Conservation (phyloP, 2,888 invertebrate genomes). For the Polylopha cassiicola region DNA sequence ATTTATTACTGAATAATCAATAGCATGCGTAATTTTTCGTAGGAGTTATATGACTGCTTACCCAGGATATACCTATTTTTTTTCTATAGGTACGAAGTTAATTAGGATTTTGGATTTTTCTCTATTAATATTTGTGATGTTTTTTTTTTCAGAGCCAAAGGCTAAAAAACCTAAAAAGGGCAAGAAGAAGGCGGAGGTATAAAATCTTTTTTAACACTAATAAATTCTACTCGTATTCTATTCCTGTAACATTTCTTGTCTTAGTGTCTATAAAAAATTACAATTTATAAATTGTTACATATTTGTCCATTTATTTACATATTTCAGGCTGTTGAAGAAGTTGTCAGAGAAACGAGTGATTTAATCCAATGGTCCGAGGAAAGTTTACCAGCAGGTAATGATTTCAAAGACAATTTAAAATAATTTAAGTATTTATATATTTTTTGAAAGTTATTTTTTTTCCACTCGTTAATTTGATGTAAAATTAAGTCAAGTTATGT, state of each 20-base stretch:
- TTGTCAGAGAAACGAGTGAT: conserved; percentile 36
- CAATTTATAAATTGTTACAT: too few species aligned
- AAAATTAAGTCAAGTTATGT: too few species aligned
- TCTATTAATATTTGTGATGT: neutral
- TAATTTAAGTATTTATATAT: neutral
- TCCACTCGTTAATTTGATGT: too few species aligned
- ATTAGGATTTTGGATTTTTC: too few species aligned
- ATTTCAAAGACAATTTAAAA: neutral
- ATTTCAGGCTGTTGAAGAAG: conserved; percentile 31
- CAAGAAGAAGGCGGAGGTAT: conserved; percentile 40
- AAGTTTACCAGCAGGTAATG: conserved; percentile 40
- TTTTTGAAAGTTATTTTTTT: neutral
- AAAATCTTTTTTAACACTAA: conserved; percentile 23
- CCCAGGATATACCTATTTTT: too few species aligned
- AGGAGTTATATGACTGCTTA: too few species aligned
- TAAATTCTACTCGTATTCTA: neutral
- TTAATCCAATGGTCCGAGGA: conserved; percentile 60
- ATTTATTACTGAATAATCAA: too few species aligned
- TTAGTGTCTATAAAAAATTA: too few species aligned
- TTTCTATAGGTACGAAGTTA: too few species aligned
- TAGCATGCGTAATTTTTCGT: too few species aligned
- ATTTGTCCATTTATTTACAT: too few species aligned
- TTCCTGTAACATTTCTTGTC: conserved; percentile 1
- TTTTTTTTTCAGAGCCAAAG: conserved; percentile 43
- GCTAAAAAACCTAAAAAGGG: conserved; percentile 46